Percentiles rank a stretch among this genome's conserved stretches.
Evolutionary conservation across 2,113 vertebrate species (phyloP).

Genomic region (Brachirus orientalis): DNA sequence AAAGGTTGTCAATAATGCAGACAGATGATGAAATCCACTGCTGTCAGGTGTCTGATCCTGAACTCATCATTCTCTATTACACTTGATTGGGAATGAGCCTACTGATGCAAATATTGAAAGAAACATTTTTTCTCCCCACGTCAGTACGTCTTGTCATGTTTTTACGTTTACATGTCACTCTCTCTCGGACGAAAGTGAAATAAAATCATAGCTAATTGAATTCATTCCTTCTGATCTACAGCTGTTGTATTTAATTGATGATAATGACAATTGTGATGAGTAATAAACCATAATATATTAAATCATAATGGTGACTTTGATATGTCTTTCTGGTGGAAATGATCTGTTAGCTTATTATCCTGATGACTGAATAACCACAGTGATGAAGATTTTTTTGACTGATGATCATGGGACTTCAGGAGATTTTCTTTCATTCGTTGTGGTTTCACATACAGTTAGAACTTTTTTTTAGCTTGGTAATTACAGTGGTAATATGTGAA

Average conservation of each 20-base stretch:
- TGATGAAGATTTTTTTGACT: background rate
- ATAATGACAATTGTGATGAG: slow-evolving; percentile 81
- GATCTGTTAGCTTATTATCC: too few relatives aligned
- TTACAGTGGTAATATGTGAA: too few relatives aligned
- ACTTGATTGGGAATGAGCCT: slow-evolving; percentile 31
- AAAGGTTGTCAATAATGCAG: slow-evolving; percentile 11
- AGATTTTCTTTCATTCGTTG: too few relatives aligned
- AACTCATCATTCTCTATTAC: slow-evolving; percentile 8
- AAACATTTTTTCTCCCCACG: slow-evolving; percentile 13
- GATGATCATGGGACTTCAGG: too few relatives aligned
- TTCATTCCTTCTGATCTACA: slow-evolving; percentile 81
- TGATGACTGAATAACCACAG: background rate
- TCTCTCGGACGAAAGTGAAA: slow-evolving; percentile 65
- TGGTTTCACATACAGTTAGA: too few relatives aligned
- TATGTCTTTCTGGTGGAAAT: background rate
- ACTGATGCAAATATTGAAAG: slow-evolving; percentile 42
- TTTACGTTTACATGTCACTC: slow-evolving; percentile 79
- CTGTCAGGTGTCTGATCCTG: slow-evolving; percentile 13
- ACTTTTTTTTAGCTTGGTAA: too few relatives aligned
- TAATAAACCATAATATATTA: slow-evolving; percentile 87
- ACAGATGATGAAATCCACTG: slow-evolving; percentile 4
- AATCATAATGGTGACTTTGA: slow-evolving; percentile 23
- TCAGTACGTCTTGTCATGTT: slow-evolving; percentile 53
- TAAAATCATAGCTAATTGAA: slow-evolving; percentile 76
- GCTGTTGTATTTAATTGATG: slow-evolving; percentile 82